Conservation (phyloP, 2,888 invertebrate genomes). For the Ornithoptera priamus region DNA sequence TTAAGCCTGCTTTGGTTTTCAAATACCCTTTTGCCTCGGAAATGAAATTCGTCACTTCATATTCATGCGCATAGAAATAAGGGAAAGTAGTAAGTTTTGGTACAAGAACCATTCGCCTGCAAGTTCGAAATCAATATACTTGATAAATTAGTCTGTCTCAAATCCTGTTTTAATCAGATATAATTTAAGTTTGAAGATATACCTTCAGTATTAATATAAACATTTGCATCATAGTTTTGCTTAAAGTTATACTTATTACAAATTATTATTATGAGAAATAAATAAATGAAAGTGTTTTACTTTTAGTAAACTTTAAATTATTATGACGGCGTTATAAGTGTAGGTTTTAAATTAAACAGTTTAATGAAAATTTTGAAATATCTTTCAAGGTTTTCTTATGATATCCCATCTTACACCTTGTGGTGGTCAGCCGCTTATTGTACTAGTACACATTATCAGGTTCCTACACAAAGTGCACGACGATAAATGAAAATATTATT, state of each 20-base stretch:
- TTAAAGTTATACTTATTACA: too few species aligned
- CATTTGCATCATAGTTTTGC: too few species aligned
- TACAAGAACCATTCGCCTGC: background rate
- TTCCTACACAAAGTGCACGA: too few species aligned
- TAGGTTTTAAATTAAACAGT: background rate
- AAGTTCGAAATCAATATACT: background rate
- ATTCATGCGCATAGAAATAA: constrained; percentile 28
- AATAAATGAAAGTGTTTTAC: too few species aligned
- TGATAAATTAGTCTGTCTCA: background rate
- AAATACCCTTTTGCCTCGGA: constrained; percentile 13
- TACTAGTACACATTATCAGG: too few species aligned
- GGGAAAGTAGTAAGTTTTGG: constrained; percentile 18
- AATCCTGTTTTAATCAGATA: background rate
- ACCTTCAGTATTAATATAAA: too few species aligned
- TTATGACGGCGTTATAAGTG: background rate
- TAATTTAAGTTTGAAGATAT: background rate
- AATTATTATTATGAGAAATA: too few species aligned
- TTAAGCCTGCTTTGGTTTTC: constrained; percentile 23
- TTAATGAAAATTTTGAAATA: background rate
- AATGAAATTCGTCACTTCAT: constrained; percentile 25
- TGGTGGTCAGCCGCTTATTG: background rate
- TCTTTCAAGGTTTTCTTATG: background rate
- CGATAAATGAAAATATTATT: too few species aligned
- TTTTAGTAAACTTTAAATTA: too few species aligned
- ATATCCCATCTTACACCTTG: background rate